phyloP scores from a whole-genome alignment of 1,140 invertebrate species.

The Camponotus vicinus region DNA sequence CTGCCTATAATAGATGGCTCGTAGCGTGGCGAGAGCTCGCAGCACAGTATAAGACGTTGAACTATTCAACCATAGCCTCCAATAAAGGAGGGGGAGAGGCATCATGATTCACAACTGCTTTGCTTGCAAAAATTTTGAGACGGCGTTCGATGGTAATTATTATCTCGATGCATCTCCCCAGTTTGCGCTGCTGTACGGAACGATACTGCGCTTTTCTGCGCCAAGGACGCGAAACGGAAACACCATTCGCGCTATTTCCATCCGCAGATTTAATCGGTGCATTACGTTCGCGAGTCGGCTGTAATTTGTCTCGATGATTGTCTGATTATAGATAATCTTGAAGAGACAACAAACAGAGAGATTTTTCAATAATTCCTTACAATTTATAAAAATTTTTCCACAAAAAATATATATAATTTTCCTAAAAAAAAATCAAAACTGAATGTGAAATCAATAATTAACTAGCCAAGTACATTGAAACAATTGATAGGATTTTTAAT shows the following conservation, averaged over 20 bases:
- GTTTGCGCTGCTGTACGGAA: constrained; percentile 30
- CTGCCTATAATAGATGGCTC: constrained; percentile 54
- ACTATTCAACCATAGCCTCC: constrained; percentile 38
- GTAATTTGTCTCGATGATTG: constrained; percentile 42
- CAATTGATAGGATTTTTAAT: too few species aligned
- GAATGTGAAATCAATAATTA: too few species aligned
- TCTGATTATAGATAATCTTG: constrained; percentile 36
- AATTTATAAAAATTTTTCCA: too few species aligned
- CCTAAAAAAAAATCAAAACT: too few species aligned
- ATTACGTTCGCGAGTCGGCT: constrained; percentile 1
- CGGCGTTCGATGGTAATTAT: constrained; percentile 54
- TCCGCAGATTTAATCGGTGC: constrained; percentile 5
- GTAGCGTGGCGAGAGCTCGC: constrained; percentile 11
- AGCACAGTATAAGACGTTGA: constrained; percentile 40
- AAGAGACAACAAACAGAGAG: neutral
- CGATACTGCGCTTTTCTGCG: constrained; percentile 6
- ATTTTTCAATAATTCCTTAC: too few species aligned
- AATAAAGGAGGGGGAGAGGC: constrained; percentile 14
- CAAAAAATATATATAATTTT: too few species aligned
- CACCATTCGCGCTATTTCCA: constrained; percentile 37
- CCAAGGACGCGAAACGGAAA: constrained; percentile 22
- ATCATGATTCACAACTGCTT: constrained; percentile 44
- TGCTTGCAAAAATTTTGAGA: constrained; percentile 37
- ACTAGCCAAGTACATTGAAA: too few species aligned
- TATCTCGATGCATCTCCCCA: constrained; percentile 25